Base-by-base conservation (phyloP, 2,113 vertebrate genomes). In the Ranitomeya variabilis region DNA sequence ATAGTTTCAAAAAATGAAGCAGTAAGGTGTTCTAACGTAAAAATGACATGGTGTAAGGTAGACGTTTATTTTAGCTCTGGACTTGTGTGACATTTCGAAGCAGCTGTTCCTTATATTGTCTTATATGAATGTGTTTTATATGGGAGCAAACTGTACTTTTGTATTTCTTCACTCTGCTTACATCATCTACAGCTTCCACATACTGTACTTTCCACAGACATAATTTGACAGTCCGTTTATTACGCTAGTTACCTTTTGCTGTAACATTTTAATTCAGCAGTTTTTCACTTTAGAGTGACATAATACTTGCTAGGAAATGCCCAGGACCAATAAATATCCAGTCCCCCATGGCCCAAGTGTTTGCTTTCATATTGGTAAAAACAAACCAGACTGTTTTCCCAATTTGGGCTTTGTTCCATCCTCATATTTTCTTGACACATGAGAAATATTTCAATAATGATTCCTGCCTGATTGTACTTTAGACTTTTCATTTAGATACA, bases 331-430 rank as follows among this genome's bases (percentile, higher is more conserved):
- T 86, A 86, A 78, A 78, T 86, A 79, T 19, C 45, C 19, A 79
- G 21, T 86, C 60, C 85, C 74, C 66, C 21, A 79, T 18, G 85
- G 15, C 26, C 26, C 26, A 74, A 59, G 67, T 73, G 51, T 85
- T 85, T 74, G 31, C n/a, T 85, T 85, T 85, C 23, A 85, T 60
- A 18, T 23, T 37, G 10, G 57, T 37, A 52, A 78, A 19, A 59
- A 57, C 60, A 12, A 52, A 59, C 51, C 16, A 77, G 74, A 45
- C 4, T 60, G 15, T 37, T 77, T 52, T 51, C 77, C 26, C 26
- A 77, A 16, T 77, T 23, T 18, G 59, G 59, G 11, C 26, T 86
- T 12, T 14, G 21, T 21, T 78, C 23, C 94, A 95, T 94, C 91
- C 93, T 96, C 57, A 81, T 10, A 66, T n/a, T 51, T 64, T 66